A percentile compares a stretch with the other conserved stretches of the same genome.
These are phyloP conservation scores for Eptesicus fuscus DNA, from an alignment of 2,113 vertebrate genomes.

Conservation along the genomic window DNA sequence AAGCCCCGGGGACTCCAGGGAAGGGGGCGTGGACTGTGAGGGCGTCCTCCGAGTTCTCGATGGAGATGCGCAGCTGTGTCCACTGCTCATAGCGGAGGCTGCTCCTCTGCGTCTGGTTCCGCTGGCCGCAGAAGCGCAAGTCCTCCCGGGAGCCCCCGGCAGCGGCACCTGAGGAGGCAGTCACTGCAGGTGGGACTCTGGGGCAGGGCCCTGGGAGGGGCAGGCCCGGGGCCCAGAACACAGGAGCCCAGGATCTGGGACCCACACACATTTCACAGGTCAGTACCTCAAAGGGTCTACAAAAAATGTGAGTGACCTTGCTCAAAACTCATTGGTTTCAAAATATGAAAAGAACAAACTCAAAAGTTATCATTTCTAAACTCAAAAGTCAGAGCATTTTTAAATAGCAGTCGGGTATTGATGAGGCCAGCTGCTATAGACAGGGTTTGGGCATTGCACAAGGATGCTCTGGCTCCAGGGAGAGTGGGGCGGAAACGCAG, in stretches of 20 bases:
- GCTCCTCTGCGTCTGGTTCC: slow-evolving; percentile 79
- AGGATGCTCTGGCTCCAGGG: neutral
- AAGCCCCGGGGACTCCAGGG: fast-evolving
- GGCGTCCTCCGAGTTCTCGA: slow-evolving; percentile 59
- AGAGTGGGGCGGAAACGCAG: neutral
- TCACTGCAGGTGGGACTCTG: neutral
- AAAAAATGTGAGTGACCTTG: neutral
- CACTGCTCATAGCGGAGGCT: neutral
- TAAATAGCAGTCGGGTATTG: neutral
- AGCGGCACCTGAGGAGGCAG: slow-evolving; percentile 52
- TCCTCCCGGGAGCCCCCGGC: slow-evolving; percentile 36
- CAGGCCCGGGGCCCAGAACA: neutral
- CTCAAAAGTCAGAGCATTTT: neutral
- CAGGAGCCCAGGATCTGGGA: neutral
- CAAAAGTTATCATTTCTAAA: neutral
- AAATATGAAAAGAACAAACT: neutral
- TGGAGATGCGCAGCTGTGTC: neutral
- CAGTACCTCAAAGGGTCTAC: neutral
- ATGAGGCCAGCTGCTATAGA: neutral
- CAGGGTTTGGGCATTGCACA: neutral
- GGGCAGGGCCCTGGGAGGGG: neutral
- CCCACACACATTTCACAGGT: neutral
- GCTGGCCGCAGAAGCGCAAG: slow-evolving; percentile 79
- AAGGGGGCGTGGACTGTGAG: slow-evolving; percentile 74
- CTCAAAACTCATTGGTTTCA: neutral